Base-by-base conservation (phyloP, 2,113 vertebrate genomes). In the Campylomormyrus numenius region DNA sequence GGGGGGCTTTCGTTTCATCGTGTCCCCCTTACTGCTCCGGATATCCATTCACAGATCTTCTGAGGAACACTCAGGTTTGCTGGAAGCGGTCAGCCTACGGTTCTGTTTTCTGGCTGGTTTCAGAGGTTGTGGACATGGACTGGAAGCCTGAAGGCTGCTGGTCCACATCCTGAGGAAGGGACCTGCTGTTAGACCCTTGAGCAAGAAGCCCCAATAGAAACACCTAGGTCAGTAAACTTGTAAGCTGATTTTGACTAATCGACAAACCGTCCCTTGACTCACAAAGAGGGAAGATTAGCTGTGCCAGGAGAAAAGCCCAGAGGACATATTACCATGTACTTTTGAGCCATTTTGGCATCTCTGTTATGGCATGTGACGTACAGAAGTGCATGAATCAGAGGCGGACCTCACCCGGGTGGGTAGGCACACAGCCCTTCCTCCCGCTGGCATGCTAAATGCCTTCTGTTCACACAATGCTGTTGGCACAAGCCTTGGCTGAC, bases 391-490 rank as follows among this genome's bases (percentile, higher is more conserved):
- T 80, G 74, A 80, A 39, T 80, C 74, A 42, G 35, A 80, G 42
- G 35, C 39, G 74, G 74, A 80, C 74, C 74, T 39, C 74, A 80
- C 35, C 35, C 13, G 35, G 74, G 74, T 19, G 74, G 13, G 74
- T 80, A 80, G 74, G 74, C 74, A 42, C 74, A 80, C 74, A 39
- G 74, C 74, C 74, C 74, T 80, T 39, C 15, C 35, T 42, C 74
- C 74, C 17, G 74, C 74, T 80, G 74, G 35, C 74, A 42, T 80
- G 31, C 39, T 42, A 80, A 80, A 80, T 80, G 74, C 74, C 74
- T 80, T 80, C 52, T 48, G 89, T 89, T 46, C 77, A 85, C 89
- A 89, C 89, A 85, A 58, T 89, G 39, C 21, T 85, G 50, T 62
- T 84, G 50, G 80, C 50, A 85, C 19, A 46, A 84, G n/a, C 15